These are phyloP conservation scores for Mnemiopsis leidyi DNA, from an alignment of 37 sponge, comb jelly and placozoan species.

Conservation along the genomic window DNA sequence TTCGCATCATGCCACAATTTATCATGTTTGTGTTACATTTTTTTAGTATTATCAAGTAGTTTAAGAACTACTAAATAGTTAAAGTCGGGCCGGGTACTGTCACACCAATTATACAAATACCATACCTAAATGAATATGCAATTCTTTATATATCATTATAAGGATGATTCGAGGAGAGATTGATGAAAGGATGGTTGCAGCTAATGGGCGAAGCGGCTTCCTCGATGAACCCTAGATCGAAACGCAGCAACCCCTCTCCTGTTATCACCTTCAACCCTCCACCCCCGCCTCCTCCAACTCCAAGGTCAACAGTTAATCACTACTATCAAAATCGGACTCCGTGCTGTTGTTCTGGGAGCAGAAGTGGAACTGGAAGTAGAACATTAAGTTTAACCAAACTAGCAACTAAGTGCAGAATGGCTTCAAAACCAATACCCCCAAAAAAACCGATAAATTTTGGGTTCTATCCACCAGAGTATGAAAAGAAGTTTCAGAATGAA, in stretches of 20 bases:
- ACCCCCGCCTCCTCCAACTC: background rate
- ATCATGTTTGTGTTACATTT: too few species aligned
- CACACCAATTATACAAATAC: too few species aligned
- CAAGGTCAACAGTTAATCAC: background rate
- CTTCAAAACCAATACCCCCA: background rate
- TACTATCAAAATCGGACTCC: too few species aligned
- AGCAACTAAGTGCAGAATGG: background rate
- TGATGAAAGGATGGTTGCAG: background rate
- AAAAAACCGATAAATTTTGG: background rate
- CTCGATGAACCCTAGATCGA: background rate
- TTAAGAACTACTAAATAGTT: too few species aligned
- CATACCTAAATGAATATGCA: too few species aligned
- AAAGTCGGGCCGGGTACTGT: too few species aligned
- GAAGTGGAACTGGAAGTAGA: too few species aligned
- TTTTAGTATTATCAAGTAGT: too few species aligned
- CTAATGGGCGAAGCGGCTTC: background rate
- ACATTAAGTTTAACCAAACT: too few species aligned
- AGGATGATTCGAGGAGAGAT: background rate
- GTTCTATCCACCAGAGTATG: background rate
- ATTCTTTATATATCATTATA: too few species aligned
- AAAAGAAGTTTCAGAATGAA: background rate
- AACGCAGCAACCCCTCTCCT: background rate
- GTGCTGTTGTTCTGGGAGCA: too few species aligned
- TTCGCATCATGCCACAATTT: too few species aligned
- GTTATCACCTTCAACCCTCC: background rate